A percentile compares a stretch with the other conserved stretches of the same genome.
These are phyloP conservation scores for Equus quagga DNA, from an alignment of 2,113 vertebrate genomes.

Conservation along the genomic window DNA sequence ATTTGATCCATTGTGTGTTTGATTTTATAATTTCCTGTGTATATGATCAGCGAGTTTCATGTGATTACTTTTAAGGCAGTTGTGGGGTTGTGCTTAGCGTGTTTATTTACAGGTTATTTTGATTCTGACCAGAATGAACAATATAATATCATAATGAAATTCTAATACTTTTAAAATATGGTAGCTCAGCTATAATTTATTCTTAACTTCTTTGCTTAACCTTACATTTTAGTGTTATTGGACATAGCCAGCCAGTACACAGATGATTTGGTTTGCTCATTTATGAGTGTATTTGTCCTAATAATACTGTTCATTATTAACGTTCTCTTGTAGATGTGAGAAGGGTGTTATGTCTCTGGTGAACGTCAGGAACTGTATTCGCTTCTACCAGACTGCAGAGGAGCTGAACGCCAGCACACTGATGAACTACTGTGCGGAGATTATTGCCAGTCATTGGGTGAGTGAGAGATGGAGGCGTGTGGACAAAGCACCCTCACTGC, in stretches of 20 bases:
- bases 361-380: slow-evolving; percentile 98
- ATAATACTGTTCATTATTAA: not conserved
- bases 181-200: not conserved
- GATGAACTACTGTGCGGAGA: slow-evolving; percentile 99
- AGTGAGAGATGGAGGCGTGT: slow-evolving; percentile 74
- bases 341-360: slow-evolving; percentile 99
- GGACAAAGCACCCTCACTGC: not conserved
- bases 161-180: not conserved
- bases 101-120: slow-evolving; percentile 52
- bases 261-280: not conserved
- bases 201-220: not conserved
- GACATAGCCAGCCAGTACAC: not conserved
- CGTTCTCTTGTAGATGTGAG: slow-evolving; percentile 92
- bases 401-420: slow-evolving; percentile 95
- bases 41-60: not conserved
- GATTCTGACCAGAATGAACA: slow-evolving; percentile 22
- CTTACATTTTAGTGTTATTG: not conserved
- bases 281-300: not conserved
- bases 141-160: not conserved
- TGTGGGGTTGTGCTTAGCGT: not conserved
- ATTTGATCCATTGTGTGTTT: not conserved
- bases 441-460: slow-evolving; percentile 99
- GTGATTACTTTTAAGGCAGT: not conserved
- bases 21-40: not conserved
- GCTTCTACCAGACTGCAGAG: slow-evolving; percentile 99